Evolutionary conservation across 2,888 invertebrate species (phyloP).

Genomic region (Saturnia japonica): DNA sequence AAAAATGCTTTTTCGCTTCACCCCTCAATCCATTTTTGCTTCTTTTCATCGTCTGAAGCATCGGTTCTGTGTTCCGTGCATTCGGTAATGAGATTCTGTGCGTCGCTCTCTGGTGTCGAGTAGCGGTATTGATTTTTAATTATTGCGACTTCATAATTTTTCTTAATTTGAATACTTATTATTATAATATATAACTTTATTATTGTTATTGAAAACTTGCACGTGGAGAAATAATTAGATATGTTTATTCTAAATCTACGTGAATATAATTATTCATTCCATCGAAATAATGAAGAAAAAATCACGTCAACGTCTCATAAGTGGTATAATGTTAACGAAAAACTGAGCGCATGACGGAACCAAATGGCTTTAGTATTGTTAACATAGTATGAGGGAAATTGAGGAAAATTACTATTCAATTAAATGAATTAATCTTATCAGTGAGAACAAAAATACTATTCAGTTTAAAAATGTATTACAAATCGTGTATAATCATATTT

Average conservation of each 20-base stretch:
- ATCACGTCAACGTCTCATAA: not conserved
- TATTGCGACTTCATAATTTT: constrained; percentile 8
- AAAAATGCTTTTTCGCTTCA: constrained; percentile 26
- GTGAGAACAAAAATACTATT: too few species aligned
- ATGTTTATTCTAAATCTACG: not conserved
- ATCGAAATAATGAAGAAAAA: not conserved
- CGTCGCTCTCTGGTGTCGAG: constrained; percentile 42
- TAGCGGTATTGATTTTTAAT: constrained; percentile 35
- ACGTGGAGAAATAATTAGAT: not conserved
- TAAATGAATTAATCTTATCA: too few species aligned
- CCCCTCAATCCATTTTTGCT: constrained; percentile 24
- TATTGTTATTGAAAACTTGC: not conserved
- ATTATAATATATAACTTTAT: not conserved
- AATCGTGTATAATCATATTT: too few species aligned
- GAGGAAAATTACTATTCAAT: too few species aligned
- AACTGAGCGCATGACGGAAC: not conserved
- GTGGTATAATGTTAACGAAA: not conserved
- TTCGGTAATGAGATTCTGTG: constrained; percentile 27
- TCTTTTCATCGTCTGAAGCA: constrained; percentile 23
- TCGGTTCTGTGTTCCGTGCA: constrained; percentile 18
- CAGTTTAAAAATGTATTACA: too few species aligned
- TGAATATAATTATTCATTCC: not conserved
- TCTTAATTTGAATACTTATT: not conserved
- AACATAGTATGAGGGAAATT: not conserved
- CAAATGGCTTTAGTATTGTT: not conserved